A percentile compares a stretch with the other conserved stretches of the same genome.
Evolutionary conservation across 1,140 invertebrate species (phyloP).

Genomic region (Caenorhabditis remanei): DNA sequence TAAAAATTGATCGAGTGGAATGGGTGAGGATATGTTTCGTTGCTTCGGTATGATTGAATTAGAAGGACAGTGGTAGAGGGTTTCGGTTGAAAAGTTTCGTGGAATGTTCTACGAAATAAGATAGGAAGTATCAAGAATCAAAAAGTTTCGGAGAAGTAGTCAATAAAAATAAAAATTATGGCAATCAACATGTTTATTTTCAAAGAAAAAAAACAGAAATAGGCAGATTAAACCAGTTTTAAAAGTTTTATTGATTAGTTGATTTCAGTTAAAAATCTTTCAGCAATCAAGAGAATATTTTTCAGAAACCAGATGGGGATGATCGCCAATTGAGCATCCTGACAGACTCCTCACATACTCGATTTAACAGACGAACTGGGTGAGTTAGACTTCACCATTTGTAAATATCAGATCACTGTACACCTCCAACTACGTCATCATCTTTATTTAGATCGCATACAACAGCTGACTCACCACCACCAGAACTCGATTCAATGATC

Average conservation of each 20-base stretch:
- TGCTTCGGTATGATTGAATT: not conserved
- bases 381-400: too few species aligned
- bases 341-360: constrained; percentile 5
- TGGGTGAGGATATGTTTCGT: not conserved
- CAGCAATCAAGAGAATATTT: not conserved
- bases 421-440: too few species aligned
- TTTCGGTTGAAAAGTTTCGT: too few species aligned
- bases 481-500: constrained; percentile 32
- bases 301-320: constrained; percentile 38
- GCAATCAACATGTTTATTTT: too few species aligned
- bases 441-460: constrained; percentile 19
- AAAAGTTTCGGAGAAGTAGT: too few species aligned
- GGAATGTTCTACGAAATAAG: too few species aligned
- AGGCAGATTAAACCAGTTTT: too few species aligned
- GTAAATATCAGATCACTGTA: not conserved
- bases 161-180: too few species aligned
- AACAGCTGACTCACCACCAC: constrained; percentile 19
- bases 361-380: constrained; percentile 46
- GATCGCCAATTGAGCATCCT: constrained; percentile 30
- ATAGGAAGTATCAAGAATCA: too few species aligned
- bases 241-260: too few species aligned
- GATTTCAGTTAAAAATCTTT: too few species aligned
- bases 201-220: too few species aligned
- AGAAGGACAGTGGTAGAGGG: not conserved
- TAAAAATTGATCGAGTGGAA: constrained; percentile 26